phyloP scores from a whole-genome alignment of 2,888 invertebrate species.

The Caenorhabditis parvicauda region DNA sequence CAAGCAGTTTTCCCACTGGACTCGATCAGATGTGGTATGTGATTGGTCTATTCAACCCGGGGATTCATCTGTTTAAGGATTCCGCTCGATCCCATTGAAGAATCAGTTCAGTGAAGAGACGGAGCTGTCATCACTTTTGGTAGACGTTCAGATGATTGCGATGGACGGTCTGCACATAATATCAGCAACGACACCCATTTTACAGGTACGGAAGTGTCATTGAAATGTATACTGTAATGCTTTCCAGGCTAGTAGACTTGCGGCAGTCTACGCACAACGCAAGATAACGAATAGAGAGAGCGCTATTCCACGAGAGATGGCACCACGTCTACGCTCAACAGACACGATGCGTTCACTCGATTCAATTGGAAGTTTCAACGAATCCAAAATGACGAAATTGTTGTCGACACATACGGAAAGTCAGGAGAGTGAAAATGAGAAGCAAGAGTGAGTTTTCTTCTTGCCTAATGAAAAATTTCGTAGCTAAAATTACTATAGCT shows the following conservation, averaged over 20 bases:
- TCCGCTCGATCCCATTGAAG: slow-evolving; percentile 83
- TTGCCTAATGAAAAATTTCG: neutral
- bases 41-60: neutral
- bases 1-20: slow-evolving; percentile 86
- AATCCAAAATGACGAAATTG: neutral
- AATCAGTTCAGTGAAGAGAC: slow-evolving; percentile 89
- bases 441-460: slow-evolving; percentile 8
- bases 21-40: slow-evolving; percentile 48
- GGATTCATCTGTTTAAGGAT: slow-evolving; percentile 70
- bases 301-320: slow-evolving; percentile 26
- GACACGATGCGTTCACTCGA: slow-evolving; percentile 18
- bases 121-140: slow-evolving; percentile 83
- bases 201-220: neutral
- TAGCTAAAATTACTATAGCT: neutral
- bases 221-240: neutral
- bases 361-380: too few species aligned
- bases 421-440: slow-evolving; percentile 17
- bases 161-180: slow-evolving; percentile 20
- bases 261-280: slow-evolving; percentile 29
- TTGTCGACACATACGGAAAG: slow-evolving; percentile 7
- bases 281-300: slow-evolving; percentile 31
- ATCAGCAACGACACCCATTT: neutral
- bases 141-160: slow-evolving; percentile 73
- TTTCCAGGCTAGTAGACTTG: slow-evolving; percentile 33
- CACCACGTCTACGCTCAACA: slow-evolving; percentile 14